These are phyloP conservation scores for Budorcas taxicolor DNA, from an alignment of 2,113 vertebrate genomes.

Conservation along the genomic window DNA sequence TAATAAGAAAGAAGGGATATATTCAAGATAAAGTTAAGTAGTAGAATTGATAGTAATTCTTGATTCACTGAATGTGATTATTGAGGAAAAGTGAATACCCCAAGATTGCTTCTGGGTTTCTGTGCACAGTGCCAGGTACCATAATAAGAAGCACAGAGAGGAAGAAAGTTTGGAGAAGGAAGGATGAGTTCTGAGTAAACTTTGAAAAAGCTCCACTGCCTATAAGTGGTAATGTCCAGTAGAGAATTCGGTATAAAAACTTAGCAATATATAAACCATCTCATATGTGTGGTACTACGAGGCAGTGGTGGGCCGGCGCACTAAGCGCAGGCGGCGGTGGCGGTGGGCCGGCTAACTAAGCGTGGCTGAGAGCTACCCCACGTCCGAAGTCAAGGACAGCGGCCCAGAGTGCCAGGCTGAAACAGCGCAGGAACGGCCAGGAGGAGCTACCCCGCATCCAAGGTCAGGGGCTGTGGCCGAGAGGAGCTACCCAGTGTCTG, in stretches of 20 bases:
- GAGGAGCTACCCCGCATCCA: too few species aligned
- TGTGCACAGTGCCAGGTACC: not conserved
- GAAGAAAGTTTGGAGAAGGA: not conserved
- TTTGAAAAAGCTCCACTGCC: not conserved
- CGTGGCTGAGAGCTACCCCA: too few species aligned
- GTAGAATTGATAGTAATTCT: not conserved
- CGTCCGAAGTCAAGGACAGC: too few species aligned
- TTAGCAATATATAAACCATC: not conserved
- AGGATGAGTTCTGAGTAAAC: not conserved
- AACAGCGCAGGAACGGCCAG: accelerated
- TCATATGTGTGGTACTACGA: not conserved
- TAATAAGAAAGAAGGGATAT: not conserved
- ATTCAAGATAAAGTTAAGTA: not conserved
- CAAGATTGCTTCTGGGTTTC: not conserved
- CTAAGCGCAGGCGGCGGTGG: too few species aligned
- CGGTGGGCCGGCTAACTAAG: too few species aligned
- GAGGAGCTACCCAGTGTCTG: too few species aligned
- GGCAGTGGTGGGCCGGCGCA: accelerated
- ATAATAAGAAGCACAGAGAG: not conserved
- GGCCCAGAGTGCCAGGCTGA: too few species aligned
- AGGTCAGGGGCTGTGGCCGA: too few species aligned
- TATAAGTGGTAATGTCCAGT: not conserved
- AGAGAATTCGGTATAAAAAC: not conserved
- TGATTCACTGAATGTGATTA: not conserved
- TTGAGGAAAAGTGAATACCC: not conserved